Percentiles rank a stretch among this genome's conserved stretches.
These are phyloP conservation scores for Daktulosphaira vitifoliae DNA, from an alignment of 1,140 invertebrate genomes.

Conservation along the genomic window DNA sequence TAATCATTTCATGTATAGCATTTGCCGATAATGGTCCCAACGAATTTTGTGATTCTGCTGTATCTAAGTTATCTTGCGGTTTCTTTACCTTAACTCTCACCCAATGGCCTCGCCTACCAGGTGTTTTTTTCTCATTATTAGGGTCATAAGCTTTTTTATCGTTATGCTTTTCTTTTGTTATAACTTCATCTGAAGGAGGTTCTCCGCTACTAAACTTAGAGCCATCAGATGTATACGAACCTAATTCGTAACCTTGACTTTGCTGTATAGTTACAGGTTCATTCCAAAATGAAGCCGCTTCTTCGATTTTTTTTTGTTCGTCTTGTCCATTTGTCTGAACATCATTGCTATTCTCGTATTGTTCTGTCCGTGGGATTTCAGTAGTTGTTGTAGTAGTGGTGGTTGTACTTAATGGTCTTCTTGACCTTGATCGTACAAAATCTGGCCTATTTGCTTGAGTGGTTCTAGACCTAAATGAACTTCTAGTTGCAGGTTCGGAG, in stretches of 20 bases:
- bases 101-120: constrained; percentile 52
- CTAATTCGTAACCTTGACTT: constrained; percentile 38
- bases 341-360: constrained; percentile 10
- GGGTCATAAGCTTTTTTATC: constrained; percentile 13
- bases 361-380: not conserved
- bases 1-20: constrained; percentile 40
- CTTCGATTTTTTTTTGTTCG: constrained; percentile 17
- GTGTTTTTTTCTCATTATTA: not conserved
- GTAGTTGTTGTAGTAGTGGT: constrained; percentile 34
- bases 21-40: constrained; percentile 43
- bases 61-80: constrained; percentile 54
- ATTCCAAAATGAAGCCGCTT: constrained; percentile 37
- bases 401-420: constrained; percentile 36
- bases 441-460: constrained; percentile 27
- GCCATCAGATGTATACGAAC: constrained; percentile 47
- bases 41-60: constrained; percentile 55
- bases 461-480: constrained; percentile 16
- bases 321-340: not conserved
- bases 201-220: constrained; percentile 51
- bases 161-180: constrained; percentile 1
- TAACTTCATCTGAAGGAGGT: constrained; percentile 33
- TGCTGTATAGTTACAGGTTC: constrained; percentile 39
- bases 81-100: constrained; percentile 47
- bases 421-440: constrained; percentile 36
- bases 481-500: constrained; percentile 9